phyloP scores from a whole-genome alignment of 1,140 invertebrate species.

The Sinonovacula constricta region DNA sequence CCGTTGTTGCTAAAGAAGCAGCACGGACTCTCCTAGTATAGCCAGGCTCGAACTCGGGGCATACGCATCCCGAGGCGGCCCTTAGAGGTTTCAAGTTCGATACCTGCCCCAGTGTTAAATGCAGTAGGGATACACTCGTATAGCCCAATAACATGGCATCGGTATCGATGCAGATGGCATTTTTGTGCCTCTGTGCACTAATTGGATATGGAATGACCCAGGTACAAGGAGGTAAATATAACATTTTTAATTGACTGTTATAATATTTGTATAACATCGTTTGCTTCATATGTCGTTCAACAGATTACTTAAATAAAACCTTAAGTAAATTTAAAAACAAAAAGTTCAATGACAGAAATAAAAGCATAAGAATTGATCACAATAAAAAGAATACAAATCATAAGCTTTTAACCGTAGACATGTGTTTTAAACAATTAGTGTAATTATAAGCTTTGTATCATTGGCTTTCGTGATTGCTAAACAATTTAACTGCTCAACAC shows the following conservation, averaged over 20 bases:
- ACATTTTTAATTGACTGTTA: neutral
- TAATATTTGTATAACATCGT: neutral
- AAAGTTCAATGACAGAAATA: neutral
- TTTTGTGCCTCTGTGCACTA: conserved; percentile 33
- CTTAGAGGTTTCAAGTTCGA: neutral
- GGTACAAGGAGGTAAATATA: conserved; percentile 10
- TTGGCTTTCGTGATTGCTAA: too few species aligned
- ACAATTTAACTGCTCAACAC: too few species aligned
- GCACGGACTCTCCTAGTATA: conserved; percentile 37
- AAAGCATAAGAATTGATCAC: neutral
- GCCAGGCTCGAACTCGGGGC: conserved; percentile 36
- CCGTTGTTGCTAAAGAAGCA: conserved; percentile 41
- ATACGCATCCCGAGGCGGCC: conserved; percentile 26
- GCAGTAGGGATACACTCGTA: conserved; percentile 25
- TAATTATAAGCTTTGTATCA: too few species aligned
- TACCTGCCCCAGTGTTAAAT: conserved; percentile 30
- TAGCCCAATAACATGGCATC: conserved; percentile 12
- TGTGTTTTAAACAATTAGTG: too few species aligned
- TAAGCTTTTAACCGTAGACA: too few species aligned
- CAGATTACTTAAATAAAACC: neutral
- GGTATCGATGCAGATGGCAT: conserved; percentile 32
- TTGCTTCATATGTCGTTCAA: neutral
- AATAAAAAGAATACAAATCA: too few species aligned
- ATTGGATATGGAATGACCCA: conserved; percentile 19
- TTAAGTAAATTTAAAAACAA: neutral